phyloP scores from a whole-genome alignment of 2,797 vertebrate genomes.

The Cossypha heuglini region DNA sequence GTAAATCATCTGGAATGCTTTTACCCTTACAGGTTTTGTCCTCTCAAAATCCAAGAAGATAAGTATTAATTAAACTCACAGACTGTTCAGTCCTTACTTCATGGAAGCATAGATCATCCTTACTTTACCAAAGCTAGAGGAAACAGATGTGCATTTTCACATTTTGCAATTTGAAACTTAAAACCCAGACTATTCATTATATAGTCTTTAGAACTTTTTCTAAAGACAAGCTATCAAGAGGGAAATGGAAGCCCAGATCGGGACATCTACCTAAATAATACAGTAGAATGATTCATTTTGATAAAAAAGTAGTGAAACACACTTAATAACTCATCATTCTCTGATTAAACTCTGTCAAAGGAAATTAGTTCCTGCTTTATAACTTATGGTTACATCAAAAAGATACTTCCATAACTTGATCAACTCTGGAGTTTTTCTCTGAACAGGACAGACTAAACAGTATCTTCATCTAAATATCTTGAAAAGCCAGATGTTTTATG shows the following conservation, averaged over 20 bases:
- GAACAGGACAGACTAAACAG: not conserved
- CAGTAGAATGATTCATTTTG: not conserved
- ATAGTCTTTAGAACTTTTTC: not conserved
- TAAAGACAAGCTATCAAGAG: not conserved
- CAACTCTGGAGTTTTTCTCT: not conserved
- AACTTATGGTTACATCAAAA: not conserved
- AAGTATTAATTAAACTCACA: not conserved
- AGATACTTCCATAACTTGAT: not conserved
- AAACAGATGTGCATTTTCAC: not conserved
- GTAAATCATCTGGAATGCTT: not conserved
- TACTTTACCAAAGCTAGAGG: not conserved
- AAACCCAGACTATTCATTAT: not conserved
- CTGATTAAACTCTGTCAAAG: not conserved
- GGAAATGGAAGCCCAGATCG: not conserved
- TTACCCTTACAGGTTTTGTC: not conserved
- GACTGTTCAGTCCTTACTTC: not conserved
- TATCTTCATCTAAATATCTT: not conserved
- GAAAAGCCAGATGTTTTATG: not conserved
- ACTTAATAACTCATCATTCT: not conserved
- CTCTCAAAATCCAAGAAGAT: not conserved
- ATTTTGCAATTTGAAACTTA: not conserved
- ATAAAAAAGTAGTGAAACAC: not conserved
- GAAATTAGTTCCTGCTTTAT: not conserved
- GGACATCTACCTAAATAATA: not conserved
- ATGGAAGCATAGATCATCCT: not conserved